Evolutionary conservation across 2,113 vertebrate genomes (phyloP), one percentile per base, ranked within the genome.

Genomic region (Meriones unguiculatus): DNA sequence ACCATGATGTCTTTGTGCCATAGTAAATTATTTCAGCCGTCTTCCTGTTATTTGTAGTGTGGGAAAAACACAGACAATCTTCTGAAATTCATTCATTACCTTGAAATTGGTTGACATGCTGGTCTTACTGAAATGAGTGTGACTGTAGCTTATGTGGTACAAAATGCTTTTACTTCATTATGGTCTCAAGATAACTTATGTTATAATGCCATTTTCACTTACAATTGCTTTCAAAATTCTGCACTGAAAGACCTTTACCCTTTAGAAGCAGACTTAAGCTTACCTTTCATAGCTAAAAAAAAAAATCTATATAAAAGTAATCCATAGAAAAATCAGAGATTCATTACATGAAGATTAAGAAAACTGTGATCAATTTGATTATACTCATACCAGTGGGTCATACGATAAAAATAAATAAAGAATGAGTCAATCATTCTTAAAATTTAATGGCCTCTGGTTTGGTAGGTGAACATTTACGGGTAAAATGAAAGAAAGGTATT

Each of bases 41-140:
- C 46, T 75, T 91, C 92, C 35, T 94, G 95, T 80, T 95, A 97
- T 98, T 95, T 96, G 92, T 93, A 97, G 92, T 81, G 35, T 91
- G 67, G 95, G 92, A 96, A 94, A 98, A 92, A 96, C 86, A 69
- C 2, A 98, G 77, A 64, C 89, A 96, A 93, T 97, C 86, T 95
- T 95, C 73, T 95, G 86, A 76, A 97, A 97, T 91, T 77, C 59
- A 12, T 81, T 97, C 97, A 95, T 98, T 95, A 93, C 25, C 64
- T 97, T 97, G 97, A 98, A 93, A 97, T 90, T 98, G 52, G 72
- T 95, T 92, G 94, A 96, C 96, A 92, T 96, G 22, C 50, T 97
- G 97, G 85, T 32, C 90, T 50, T 90, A 64, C 52, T 94, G 65
- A 97, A 97, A 93, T 96, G 87, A 97, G 96, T 93, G 77, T 95